Base-by-base conservation (phyloP, 2,888 invertebrate species). In the Polymixis flavicincta region DNA sequence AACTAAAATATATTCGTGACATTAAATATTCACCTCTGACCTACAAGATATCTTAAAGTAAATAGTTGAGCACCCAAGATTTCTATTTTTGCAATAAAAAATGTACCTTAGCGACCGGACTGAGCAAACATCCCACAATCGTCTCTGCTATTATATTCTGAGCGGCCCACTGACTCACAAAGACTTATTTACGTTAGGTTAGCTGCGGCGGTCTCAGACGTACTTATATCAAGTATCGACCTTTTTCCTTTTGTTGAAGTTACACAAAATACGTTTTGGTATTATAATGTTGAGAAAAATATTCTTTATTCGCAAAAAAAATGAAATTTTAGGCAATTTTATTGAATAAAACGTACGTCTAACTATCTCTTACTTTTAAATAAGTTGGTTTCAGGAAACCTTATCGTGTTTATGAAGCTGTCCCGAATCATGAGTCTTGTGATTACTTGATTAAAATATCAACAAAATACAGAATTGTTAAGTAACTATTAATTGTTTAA, bases 71-170 rank as follows among this genome's bases (percentile, higher is more conserved):
- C 32, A n/a, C 42, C n/a, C 54, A n/a, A 55, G 11, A 71, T 64
- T 82, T 64, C 32, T 67, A 67, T 54, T 68, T 82, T 69, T 61
- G 13, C 22, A 48, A 67, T 68, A 65, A 65, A 78, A 67, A 71
- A 67, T 42, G 52, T 79, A 28, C 1, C 22, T 22, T 5, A 67
- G 22, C 28, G 25, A 13, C 17, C 42, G 64, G 55, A 50, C 68
- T 28, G 50, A 14, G 28, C 67, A 70, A 84, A 70, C 66, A n/a
- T 48, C 55, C 37, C 8, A 66, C 60, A 61, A 59, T 45, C 17
- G 32, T 45, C 25, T 22, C 60, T 22, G 14, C 64, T 64, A 68
- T 76, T 72, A 65, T 67, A 76, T 65, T 48, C 25, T 25, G 66
- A 14, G 42, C 59, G 59, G 55, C 22, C n/a, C 28, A 19, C 68